phyloP scores from a whole-genome alignment of 2,113 vertebrate species.

The Cromileptes altivelis region DNA sequence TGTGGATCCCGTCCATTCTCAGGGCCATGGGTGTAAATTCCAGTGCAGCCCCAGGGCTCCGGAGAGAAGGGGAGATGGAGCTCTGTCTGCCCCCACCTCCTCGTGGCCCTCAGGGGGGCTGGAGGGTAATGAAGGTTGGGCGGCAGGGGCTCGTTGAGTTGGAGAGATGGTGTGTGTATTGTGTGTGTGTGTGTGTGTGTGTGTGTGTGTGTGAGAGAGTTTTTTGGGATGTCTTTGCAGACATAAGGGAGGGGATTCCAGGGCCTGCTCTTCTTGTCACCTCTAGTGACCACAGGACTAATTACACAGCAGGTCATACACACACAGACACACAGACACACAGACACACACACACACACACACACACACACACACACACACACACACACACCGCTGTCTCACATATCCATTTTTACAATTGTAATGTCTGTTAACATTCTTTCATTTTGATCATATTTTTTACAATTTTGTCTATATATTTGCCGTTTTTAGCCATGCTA shows the following conservation, averaged over 20 bases:
- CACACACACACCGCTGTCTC: slow-evolving; percentile 6
- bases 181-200: not conserved
- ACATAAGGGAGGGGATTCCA: slow-evolving; percentile 91
- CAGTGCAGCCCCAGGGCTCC: slow-evolving; percentile 89
- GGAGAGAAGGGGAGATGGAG: slow-evolving; percentile 88
- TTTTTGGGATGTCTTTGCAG: slow-evolving; percentile 83
- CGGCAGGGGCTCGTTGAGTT: slow-evolving; percentile 83
- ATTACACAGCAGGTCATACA: slow-evolving; percentile 83
- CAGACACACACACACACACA: slow-evolving; percentile 12
- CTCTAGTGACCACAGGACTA: slow-evolving; percentile 93
- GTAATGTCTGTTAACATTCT: not conserved
- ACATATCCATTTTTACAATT: not conserved
- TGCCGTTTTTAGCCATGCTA: not conserved
- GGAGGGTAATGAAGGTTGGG: slow-evolving; percentile 95
- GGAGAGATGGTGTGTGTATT: slow-evolving; percentile 20
- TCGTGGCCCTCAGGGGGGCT: slow-evolving; percentile 88
- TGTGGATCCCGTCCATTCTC: slow-evolving; percentile 89
- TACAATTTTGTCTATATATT: not conserved
- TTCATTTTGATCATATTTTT: not conserved
- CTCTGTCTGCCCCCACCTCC: slow-evolving; percentile 82
- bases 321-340: slow-evolving; percentile 13
- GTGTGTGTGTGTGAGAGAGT: not conserved
- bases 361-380: slow-evolving; percentile 11
- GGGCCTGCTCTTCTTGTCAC: slow-evolving; percentile 91
- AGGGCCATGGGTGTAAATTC: slow-evolving; percentile 93